Evolutionary conservation across 1,140 invertebrate species (phyloP).

Genomic region (Akabosia matsudoensis): DNA sequence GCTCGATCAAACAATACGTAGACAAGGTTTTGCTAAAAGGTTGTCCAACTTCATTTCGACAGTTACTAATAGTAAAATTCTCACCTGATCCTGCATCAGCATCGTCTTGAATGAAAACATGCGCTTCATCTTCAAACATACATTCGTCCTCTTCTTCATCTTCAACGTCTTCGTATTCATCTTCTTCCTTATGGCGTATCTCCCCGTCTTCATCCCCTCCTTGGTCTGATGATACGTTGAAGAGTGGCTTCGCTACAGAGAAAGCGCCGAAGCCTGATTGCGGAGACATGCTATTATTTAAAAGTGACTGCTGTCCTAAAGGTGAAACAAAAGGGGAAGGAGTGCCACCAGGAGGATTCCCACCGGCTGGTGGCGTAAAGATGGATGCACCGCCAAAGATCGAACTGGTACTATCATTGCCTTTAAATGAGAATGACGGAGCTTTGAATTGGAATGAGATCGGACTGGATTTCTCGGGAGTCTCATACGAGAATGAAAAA

Average conservation of each 20-base stretch:
- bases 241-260: slow-evolving; percentile 17
- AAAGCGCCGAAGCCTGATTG: not conserved
- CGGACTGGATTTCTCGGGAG: not conserved
- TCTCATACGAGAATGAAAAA: not conserved
- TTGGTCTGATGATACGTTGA: not conserved
- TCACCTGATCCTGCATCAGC: not conserved
- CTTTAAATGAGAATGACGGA: slow-evolving; percentile 10
- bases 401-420: not conserved
- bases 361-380: not conserved
- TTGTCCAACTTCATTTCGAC: not conserved
- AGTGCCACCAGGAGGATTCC: not conserved
- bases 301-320: not conserved
- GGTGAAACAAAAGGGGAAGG: not conserved
- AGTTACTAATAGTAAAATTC: not conserved
- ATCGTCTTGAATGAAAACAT: slow-evolving; percentile 5
- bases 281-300: not conserved
- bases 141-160: slow-evolving; percentile 34
- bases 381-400: slow-evolving; percentile 3
- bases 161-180: slow-evolving; percentile 31
- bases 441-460: slow-evolving; percentile 4
- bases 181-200: slow-evolving; percentile 20
- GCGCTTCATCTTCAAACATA: slow-evolving; percentile 38
- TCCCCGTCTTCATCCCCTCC: not conserved
- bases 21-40: not conserved
- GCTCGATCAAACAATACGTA: slow-evolving; percentile 4